Evolutionary conservation across 2,888 invertebrate species (phyloP), one percentile per base, ranked within the genome.

Genomic region (Drosophila pegasa): DNA sequence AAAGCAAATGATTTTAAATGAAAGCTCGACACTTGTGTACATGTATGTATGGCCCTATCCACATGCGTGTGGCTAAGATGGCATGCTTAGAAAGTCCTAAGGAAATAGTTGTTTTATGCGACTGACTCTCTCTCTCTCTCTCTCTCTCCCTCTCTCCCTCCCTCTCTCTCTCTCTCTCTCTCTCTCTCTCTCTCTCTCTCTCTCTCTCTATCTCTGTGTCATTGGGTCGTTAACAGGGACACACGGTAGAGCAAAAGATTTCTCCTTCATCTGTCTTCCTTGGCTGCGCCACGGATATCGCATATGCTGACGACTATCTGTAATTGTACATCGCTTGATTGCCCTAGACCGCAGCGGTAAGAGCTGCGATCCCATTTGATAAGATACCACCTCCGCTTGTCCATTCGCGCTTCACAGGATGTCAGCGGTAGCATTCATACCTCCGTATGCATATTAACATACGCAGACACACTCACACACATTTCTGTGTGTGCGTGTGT

Each of bases 301-400:
- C 43, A 56, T 75, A 66, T 58, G 73, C 61, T 54, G 71, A 56
- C 78, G 71, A 56, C 78, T 85, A 90, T 90, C 91, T 86, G 65
- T 86, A 89, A 89, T 89, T 90, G 88, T 78, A 69, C 77, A 90
- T 90, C 89, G 72, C 55, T 8, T 50, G 29, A 57, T 43, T 35
- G 40, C 59, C 43, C 6, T 22, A 29, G 40, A n/a, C 18, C 20
- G 3, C 55, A 6, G 18, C 38, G 33, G 40, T 38, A 31, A n/a
- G 16, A 40, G 59, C 38, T 60, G 18, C 60, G 66, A 84, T 84
- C 65, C 60, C 55, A 65, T 86, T 68, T 60, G 67, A 57, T 74
- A 54, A 62, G 65, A 64, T 71, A 40, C 33, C 25, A 50, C 43
- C 22, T 20, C 22, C 12, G 33, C 12, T 47, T 60, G 33, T 43